Evolutionary conservation across 2,797 vertebrate species (phyloP).

Genomic region (Ispidina lecontei): DNA sequence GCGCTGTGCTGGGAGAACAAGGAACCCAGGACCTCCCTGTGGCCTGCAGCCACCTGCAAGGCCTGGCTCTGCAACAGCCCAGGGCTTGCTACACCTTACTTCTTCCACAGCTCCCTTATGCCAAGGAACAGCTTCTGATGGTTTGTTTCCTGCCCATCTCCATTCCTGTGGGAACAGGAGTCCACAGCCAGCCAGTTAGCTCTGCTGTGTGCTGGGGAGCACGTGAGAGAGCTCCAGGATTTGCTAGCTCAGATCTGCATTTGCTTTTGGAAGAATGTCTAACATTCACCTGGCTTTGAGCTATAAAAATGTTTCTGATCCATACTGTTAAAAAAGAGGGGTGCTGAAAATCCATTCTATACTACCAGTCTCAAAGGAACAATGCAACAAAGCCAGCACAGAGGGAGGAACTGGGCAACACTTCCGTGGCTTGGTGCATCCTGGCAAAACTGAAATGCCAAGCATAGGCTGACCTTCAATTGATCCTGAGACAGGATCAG

Average conservation of each 20-base stretch:
- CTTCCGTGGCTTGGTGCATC: neutral
- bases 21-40: rapidly evolving
- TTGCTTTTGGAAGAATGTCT: neutral
- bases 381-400: neutral
- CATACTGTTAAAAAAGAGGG: neutral
- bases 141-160: neutral
- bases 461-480: neutral
- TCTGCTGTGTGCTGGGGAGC: neutral
- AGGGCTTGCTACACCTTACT: neutral
- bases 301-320: neutral
- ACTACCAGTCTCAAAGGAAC: neutral
- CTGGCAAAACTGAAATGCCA: neutral
- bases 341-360: neutral
- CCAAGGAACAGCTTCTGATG: neutral
- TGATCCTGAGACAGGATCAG: neutral
- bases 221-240: neutral
- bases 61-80: neutral
- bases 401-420: neutral
- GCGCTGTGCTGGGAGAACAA: rapidly evolving
- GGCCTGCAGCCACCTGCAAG: neutral
- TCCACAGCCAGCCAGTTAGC: neutral
- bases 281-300: neutral
- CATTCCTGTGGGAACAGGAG: neutral
- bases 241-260: neutral
- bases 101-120: neutral